Evolutionary conservation across 2,797 vertebrate genomes (phyloP), one percentile per base, ranked within the genome.

Genomic region (Tragelaphus oryx): DNA sequence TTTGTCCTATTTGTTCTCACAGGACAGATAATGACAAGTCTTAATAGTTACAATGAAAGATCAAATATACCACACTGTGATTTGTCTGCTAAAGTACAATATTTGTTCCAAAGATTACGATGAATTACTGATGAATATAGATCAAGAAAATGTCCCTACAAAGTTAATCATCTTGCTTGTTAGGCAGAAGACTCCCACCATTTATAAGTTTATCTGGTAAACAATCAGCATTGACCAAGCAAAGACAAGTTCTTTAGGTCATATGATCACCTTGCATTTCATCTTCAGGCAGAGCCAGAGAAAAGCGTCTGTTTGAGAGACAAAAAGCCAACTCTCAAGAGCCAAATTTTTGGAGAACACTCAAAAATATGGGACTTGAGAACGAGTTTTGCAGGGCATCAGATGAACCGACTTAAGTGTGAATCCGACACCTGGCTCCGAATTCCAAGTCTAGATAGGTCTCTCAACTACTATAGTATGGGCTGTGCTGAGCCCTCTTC

Each of bases 371-470:
- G 65, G 30, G 74, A 46, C 76, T 89, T 14, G 0, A 71, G 75
- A 93, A 95, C 55, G 50, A 55, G 30, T 41, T 74, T 48, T 12
- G 0, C 3, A 5, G 68, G 2, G 46, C 85, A 91, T 93, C 57
- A 79, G 89, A 95, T 52, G 93, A 87, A 95, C 81, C 82, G 80
- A 92, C n/a, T 22, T 10, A 94, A 91, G 95, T 96, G 95, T 95
- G 95, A 96, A 89, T 78, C 50, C 20, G 80, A 71, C 2, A 0
- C 7, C 93, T 95, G 93, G 74, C 75, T 92, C 94, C 37, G n/a
- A 84, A 96, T 85, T 89, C 83, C 91, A 91, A 79, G 78, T 71
- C 90, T 79, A 93, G 76, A 57, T 3, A 68, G 52, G 85, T 75
- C 89, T 78, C 81, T 92, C 44, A 85, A 44, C 71, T 59, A 57